These are phyloP conservation scores for Mastomys coucha DNA, from an alignment of 2,113 vertebrate genomes.

Conservation along the genomic window DNA sequence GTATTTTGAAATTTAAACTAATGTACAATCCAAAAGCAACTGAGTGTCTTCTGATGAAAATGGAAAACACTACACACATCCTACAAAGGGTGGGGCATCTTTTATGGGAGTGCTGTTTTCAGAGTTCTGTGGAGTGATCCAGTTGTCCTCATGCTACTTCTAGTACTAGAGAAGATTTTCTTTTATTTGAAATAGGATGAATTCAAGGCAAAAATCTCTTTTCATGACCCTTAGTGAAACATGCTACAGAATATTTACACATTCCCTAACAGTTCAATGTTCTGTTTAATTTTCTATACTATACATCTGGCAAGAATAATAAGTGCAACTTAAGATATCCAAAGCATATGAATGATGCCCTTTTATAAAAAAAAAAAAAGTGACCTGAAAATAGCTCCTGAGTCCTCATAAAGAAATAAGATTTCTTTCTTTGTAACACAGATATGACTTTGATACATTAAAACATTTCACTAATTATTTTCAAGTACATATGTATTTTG, in stretches of 20 bases:
- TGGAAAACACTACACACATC: no score
- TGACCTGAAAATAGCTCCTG: background rate
- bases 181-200: background rate
- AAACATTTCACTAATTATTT: background rate
- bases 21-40: background rate
- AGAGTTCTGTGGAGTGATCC: background rate
- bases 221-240: background rate
- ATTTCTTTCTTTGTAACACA: background rate
- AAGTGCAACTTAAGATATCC: background rate
- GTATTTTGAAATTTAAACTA: background rate
- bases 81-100: background rate
- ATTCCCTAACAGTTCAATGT: background rate
- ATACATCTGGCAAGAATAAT: background rate
- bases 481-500: background rate
- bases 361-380: background rate
- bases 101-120: background rate
- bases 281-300: background rate
- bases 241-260: background rate
- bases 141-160: background rate
- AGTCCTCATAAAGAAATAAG: constrained; percentile 28
- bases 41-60: background rate
- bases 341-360: background rate
- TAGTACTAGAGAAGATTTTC: background rate
- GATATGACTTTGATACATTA: background rate
- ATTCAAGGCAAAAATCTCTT: background rate